A percentile compares a stretch with the other conserved stretches of the same genome.
Evolutionary conservation across 2,888 invertebrate species (phyloP).

Genomic region (Serripes groenlandicus): DNA sequence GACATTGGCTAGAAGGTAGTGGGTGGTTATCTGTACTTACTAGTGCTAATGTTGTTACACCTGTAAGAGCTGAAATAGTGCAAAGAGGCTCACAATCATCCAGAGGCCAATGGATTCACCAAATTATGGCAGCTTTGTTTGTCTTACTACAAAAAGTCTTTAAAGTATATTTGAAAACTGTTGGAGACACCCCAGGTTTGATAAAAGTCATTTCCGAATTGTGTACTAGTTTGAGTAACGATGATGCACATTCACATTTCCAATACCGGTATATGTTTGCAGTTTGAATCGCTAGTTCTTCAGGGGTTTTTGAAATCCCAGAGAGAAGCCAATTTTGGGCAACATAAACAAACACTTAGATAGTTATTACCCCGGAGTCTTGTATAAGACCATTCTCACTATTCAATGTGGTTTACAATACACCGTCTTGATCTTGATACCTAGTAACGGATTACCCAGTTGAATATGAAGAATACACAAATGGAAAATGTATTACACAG

Average conservation of each 20-base stretch:
- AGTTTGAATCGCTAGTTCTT: too few relatives aligned
- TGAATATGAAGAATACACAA: slow-evolving; percentile 55
- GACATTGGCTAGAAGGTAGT: slow-evolving; percentile 21
- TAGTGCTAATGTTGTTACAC: slow-evolving; percentile 50
- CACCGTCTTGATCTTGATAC: slow-evolving; percentile 67
- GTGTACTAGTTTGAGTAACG: too few relatives aligned
- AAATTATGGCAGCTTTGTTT: slow-evolving; percentile 5
- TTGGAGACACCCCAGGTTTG: neutral
- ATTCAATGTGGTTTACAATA: slow-evolving; percentile 72
- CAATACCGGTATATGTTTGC: too few relatives aligned
- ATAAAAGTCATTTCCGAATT: slow-evolving; percentile 18
- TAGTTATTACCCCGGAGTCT: slow-evolving; percentile 66
- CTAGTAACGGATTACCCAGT: slow-evolving; percentile 61
- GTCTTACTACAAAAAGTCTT: slow-evolving; percentile 59
- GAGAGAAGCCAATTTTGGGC: too few relatives aligned
- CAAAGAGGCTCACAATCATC: slow-evolving; percentile 38
- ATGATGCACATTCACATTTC: too few relatives aligned
- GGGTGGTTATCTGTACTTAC: slow-evolving; percentile 55
- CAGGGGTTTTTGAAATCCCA: too few relatives aligned
- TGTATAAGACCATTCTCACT: slow-evolving; percentile 62
- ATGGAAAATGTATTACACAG: slow-evolving; percentile 63
- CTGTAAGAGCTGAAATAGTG: slow-evolving; percentile 65
- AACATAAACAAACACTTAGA: too few relatives aligned
- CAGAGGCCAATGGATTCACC: neutral
- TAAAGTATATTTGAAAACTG: slow-evolving; percentile 42